These are phyloP conservation scores for Diarsia rubi DNA, from an alignment of 2,888 invertebrate genomes.

Conservation along the genomic window DNA sequence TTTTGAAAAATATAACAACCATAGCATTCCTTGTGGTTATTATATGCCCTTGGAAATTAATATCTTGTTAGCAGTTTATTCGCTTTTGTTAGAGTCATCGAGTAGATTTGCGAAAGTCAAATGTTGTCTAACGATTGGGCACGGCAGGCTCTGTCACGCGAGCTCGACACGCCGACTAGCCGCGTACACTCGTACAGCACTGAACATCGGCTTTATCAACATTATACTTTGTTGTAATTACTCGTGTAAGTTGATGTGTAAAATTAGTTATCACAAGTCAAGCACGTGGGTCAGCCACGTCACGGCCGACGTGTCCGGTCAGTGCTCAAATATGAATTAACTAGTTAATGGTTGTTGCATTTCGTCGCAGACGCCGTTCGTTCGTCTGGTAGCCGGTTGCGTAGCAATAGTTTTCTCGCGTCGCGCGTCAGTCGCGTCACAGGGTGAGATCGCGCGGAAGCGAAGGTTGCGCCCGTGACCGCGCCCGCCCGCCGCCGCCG, in stretches of 20 bases:
- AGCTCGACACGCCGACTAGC: constrained; percentile 74
- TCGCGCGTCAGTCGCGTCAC: constrained; percentile 75
- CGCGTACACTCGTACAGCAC: constrained; percentile 57
- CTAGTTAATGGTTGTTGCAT: constrained; percentile 59
- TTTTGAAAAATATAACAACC: constrained; percentile 41
- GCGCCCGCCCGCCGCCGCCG: constrained; percentile 83
- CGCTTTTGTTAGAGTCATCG: constrained; percentile 77
- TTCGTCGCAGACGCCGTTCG: constrained; percentile 69
- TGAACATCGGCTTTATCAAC: constrained; percentile 64
- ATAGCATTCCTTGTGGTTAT: constrained; percentile 50
- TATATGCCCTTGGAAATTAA: constrained; percentile 74
- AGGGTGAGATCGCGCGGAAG: constrained; percentile 86
- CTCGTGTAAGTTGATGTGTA: constrained; percentile 58
- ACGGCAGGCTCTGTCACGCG: constrained; percentile 85
- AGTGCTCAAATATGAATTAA: constrained; percentile 62
- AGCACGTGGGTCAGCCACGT: constrained; percentile 62
- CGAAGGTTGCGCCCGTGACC: constrained; percentile 90
- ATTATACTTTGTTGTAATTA: constrained; percentile 64
- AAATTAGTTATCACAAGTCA: constrained; percentile 56
- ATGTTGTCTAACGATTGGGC: constrained; percentile 85
- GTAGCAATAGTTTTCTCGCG: constrained; percentile 73
- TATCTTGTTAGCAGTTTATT: constrained; percentile 80
- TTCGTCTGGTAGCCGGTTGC: constrained; percentile 73
- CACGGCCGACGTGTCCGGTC: constrained; percentile 50
- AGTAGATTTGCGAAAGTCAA: constrained; percentile 84